Base-by-base conservation (phyloP, 2,888 invertebrate genomes). In the Andrena flavipes region DNA sequence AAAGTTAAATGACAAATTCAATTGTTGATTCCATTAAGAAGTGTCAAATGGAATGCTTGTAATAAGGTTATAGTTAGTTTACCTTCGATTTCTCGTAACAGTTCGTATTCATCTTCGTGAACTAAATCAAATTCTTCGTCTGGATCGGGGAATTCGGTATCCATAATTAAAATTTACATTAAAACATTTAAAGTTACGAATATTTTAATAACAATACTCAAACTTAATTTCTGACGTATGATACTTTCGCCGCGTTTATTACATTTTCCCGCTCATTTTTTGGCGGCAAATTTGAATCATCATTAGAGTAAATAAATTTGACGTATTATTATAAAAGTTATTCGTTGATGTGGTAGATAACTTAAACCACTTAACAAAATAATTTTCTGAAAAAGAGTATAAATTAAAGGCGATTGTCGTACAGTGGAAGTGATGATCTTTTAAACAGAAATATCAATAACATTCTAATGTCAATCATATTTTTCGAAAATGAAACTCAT, bases 101-200 rank as follows among this genome's bases (percentile, higher is more conserved):
- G 67, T 82, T 94, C 93, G 69, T 92, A 88, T 59, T 94, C 93
- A 72, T 93, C 93, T 26, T 91, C 92, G 74, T 94, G 91, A 68
- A 93, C 76, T 54, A 93, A 88, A 82, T 94, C 94, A 82, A 90
- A 94, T 76, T 94, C 94, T 77, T 94, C 94, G n/a, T 94, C 94
- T 0, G 91, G 88, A 88, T 94, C 92, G 2, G 94, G 93, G 86
- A 92, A 94, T 74, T 94, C 94, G 33, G 79, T 82, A 75, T 91
- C 89, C 93, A 93, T 93, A 74, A 69, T 86, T 48, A 30, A 33
- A 71, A 51, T 64, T 13, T 26, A 64, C n/a, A 26, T 65, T 26
- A 0, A 56, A 49, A 48, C 35, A 29, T 29, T n/a, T 62, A 23
- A 0, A 29, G 35, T 49, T 48, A 56, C 13, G 7, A 49, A 60